Evolutionary conservation across 1,140 invertebrate species (phyloP), one percentile per base, ranked within the genome.

Genomic region (Drosophila persimilis): DNA sequence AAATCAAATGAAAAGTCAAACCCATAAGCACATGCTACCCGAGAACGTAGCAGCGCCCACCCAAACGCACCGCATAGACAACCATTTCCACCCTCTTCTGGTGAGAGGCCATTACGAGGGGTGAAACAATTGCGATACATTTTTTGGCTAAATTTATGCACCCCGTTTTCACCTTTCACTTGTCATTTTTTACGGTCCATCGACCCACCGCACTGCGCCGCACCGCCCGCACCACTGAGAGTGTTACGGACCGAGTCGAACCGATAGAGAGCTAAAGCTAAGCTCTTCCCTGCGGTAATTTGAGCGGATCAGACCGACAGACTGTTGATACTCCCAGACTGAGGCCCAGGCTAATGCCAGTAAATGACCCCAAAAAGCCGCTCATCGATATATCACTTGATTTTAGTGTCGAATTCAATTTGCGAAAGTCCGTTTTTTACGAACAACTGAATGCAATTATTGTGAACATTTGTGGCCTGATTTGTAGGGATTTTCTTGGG

Each of bases 1-100:
- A 81, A 86, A 85, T 85, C 81, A 86, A 85, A 86, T 88, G 81
- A 86, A 77, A 86, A 86, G 81, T 86, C 83, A 86, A 86, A 77
- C 83, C 81, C 78, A 86, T 74, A 86, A 86, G 80, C 81, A 86
- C 77, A 77, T 86, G 70, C 69, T 77, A 52, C 51, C 46, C 31
- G 24, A 41, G 7, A 63, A 65, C 44, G 54, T 24, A 24, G 24
- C 46, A 31, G 35, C 58, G 51, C 57, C 60, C 63, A 73, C 50
- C 54, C 7, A 13, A 15, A 71, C 45, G 6, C 22, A n/a, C 59
- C 60, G 45, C 55, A 60, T 44, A 54, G 52, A 47, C 50, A 41
- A 31, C 22, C 8, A n/a, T 50, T 50, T 66, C 71, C 61, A 74
- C 72, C 71, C 71, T 54, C 71, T 58, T 6, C 22, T 26, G 41